Evolutionary conservation across 1,140 invertebrate species (phyloP).

Genomic region (Penaeus japonicus): DNA sequence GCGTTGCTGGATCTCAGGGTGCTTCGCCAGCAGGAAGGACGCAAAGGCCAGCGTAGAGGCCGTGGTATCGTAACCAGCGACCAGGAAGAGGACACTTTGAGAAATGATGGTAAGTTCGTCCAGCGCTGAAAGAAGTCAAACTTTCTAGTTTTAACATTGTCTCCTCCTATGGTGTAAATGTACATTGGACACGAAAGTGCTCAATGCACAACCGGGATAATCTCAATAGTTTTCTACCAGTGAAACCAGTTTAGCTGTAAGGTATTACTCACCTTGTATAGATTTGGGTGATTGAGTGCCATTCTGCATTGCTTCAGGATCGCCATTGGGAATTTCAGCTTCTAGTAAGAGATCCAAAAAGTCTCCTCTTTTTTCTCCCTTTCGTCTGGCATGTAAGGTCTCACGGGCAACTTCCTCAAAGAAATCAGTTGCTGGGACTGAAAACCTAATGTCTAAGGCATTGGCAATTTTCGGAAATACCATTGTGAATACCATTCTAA

Average conservation of each 20-base stretch:
- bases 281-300: neutral
- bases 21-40: slow-evolving; percentile 63
- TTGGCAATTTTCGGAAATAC: neutral
- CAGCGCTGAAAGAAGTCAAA: slow-evolving; percentile 1
- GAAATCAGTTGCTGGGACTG: slow-evolving; percentile 14
- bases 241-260: no score
- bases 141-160: neutral
- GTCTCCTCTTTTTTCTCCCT: slow-evolving; percentile 60
- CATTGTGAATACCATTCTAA: neutral
- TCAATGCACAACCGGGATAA: no score
- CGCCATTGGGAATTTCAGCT: slow-evolving; percentile 59
- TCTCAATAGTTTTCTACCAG: no score
- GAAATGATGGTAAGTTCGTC: slow-evolving; percentile 61
- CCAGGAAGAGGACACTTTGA: slow-evolving; percentile 60
- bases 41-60: slow-evolving; percentile 63
- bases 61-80: slow-evolving; percentile 67
- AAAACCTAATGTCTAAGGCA: neutral
- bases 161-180: no score
- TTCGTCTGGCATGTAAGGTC: slow-evolving; percentile 10
- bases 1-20: slow-evolving; percentile 59
- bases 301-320: neutral
- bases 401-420: slow-evolving; percentile 33
- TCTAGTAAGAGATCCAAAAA: slow-evolving; percentile 65
- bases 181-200: no score
- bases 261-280: neutral